These are phyloP conservation scores for Bujurquina vittata DNA, from an alignment of 2,113 vertebrate genomes.

Conservation along the genomic window DNA sequence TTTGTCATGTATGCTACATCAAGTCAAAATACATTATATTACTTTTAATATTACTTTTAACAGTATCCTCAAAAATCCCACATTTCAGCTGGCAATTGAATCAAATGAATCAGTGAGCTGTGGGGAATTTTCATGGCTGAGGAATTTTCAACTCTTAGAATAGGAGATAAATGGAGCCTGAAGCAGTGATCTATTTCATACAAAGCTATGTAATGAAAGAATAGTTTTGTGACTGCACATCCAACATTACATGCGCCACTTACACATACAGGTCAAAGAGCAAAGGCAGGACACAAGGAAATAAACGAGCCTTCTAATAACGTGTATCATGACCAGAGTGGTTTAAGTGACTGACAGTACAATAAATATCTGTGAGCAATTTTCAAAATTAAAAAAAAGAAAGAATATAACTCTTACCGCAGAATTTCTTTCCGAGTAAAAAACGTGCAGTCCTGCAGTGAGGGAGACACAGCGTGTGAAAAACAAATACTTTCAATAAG, in stretches of 20 bases:
- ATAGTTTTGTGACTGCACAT: not conserved
- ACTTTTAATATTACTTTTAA: no score
- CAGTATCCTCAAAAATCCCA: no score
- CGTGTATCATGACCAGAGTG: not conserved
- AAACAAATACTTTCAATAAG: not conserved
- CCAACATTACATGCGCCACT: not conserved
- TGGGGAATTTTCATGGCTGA: no score
- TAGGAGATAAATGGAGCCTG: not conserved
- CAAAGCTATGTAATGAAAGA: not conserved
- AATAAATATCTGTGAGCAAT: not conserved
- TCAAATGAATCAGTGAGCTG: no score
- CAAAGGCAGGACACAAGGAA: not conserved
- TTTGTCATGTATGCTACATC: not conserved
- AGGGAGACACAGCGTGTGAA: conserved; percentile 43
- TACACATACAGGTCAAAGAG: not conserved
- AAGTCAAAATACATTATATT: no score
- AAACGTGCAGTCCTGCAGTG: conserved; percentile 93
- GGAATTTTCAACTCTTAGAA: no score
- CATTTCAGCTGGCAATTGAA: not conserved
- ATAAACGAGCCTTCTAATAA: not conserved
- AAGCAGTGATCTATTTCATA: not conserved
- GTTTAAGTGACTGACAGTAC: not conserved
- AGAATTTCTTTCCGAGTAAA: conserved; percentile 99
- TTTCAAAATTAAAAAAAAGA: not conserved
- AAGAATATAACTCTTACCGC: conserved; percentile 81